Conservation (phyloP, 2,888 invertebrate species). For the Polymixis flavicincta region DNA sequence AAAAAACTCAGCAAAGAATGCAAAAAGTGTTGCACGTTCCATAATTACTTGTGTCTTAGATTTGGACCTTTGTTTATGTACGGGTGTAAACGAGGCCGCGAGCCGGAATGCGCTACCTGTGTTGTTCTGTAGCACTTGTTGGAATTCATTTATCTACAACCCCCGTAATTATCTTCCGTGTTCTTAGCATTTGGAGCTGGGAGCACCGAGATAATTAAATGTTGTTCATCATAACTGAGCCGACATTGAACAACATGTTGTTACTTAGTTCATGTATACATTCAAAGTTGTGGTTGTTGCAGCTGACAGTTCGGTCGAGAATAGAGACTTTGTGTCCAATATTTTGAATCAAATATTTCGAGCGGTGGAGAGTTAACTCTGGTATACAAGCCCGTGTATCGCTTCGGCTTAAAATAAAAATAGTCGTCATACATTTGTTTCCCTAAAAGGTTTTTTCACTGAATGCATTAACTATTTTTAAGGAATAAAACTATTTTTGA, state of each 20-base stretch:
- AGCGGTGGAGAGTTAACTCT: conserved; percentile 58
- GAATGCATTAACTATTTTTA: conserved; percentile 55
- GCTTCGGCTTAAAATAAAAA: conserved; percentile 39
- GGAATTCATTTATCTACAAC: conserved; percentile 71
- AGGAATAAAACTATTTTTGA: conserved; percentile 51
- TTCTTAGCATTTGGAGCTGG: conserved; percentile 51
- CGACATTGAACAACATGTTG: conserved; percentile 27
- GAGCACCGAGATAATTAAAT: conserved; percentile 59
- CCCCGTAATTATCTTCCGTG: conserved; percentile 68
- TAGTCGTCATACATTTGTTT: conserved; percentile 27
- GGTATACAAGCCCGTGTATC: conserved; percentile 28
- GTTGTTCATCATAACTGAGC: conserved; percentile 56
- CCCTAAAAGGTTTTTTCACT: conserved; percentile 47
- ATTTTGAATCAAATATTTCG: conserved; percentile 69
- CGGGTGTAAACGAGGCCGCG: conserved; percentile 70
- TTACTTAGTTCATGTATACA: conserved; percentile 19
- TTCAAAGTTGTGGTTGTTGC: conserved; percentile 32
- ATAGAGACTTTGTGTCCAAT: conserved; percentile 60
- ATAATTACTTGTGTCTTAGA: conserved; percentile 75
- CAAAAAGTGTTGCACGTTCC: conserved; percentile 77
- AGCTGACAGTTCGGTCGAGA: conserved; percentile 48
- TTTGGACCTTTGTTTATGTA: conserved; percentile 73
- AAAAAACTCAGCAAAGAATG: conserved; percentile 81
- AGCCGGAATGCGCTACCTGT: conserved; percentile 77
- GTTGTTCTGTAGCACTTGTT: conserved; percentile 67